Evolutionary conservation across 2,888 invertebrate genomes (phyloP).

Genomic region (Leptura quadrifasciata): DNA sequence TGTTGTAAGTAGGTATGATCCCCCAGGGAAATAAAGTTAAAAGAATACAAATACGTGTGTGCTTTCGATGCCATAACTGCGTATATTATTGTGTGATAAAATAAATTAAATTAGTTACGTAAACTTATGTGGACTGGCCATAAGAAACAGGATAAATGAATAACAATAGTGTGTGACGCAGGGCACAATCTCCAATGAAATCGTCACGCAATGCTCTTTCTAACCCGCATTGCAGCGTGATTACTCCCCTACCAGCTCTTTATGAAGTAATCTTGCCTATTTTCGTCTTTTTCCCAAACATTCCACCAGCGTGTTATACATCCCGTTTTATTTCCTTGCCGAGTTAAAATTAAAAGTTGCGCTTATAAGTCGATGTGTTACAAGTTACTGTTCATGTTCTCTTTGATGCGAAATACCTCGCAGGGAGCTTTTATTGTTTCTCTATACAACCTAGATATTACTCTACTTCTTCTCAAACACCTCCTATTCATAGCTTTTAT

Average conservation of each 20-base stretch:
- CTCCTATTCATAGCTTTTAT: conserved; percentile 29
- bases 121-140: conserved; percentile 6
- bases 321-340: conserved; percentile 16
- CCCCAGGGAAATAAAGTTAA: background rate
- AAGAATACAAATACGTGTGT: no score
- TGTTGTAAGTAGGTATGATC: background rate
- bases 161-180: conserved; percentile 62
- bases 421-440: conserved; percentile 23
- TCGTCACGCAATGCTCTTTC: conserved; percentile 64
- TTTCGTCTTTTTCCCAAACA: conserved; percentile 50
- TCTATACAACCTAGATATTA: conserved; percentile 31
- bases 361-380: conserved; percentile 12
- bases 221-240: conserved; percentile 66
- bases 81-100: conserved; percentile 23
- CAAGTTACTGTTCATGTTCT: background rate
- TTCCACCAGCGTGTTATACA: background rate
- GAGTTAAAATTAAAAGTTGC: conserved; percentile 28
- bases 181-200: conserved; percentile 60
- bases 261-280: conserved; percentile 55
- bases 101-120: conserved; percentile 29
- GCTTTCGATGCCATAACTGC: background rate
- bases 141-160: conserved; percentile 51
- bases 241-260: conserved; percentile 58
- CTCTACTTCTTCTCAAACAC: conserved; percentile 27
- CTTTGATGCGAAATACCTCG: conserved; percentile 30